These are phyloP conservation scores for Heliopora coerulea DNA, from an alignment of 92 coral and sea anemone genomes.

Conservation along the genomic window DNA sequence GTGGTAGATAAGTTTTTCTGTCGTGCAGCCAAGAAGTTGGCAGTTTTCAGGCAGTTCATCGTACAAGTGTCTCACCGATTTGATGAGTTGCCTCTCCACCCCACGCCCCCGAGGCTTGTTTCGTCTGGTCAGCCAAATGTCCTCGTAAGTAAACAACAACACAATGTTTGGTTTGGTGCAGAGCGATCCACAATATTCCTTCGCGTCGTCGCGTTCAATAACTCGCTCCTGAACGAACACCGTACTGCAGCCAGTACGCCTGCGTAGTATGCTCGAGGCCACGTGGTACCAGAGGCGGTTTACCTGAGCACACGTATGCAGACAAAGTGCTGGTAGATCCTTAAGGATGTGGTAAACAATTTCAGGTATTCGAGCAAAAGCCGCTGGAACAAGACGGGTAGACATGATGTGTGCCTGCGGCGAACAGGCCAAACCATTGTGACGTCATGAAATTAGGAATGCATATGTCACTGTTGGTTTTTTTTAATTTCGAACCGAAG, in stretches of 20 bases:
- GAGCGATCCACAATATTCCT: slow-evolving; percentile 53
- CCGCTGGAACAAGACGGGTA: neutral
- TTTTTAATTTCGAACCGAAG: too few species aligned
- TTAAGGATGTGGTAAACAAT: slow-evolving; percentile 71
- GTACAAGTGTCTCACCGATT: slow-evolving; percentile 64
- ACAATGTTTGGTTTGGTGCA: slow-evolving; percentile 65
- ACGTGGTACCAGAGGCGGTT: slow-evolving; percentile 80
- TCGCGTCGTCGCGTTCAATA: slow-evolving; percentile 62
- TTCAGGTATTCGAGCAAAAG: slow-evolving; percentile 76
- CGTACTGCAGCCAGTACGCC: slow-evolving; percentile 67
- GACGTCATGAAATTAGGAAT: neutral
- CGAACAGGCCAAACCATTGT: neutral
- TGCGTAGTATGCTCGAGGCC: slow-evolving; percentile 64
- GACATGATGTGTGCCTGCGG: neutral
- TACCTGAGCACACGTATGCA: slow-evolving; percentile 78
- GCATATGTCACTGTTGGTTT: neutral
- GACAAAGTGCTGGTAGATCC: slow-evolving; percentile 76
- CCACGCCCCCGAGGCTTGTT: slow-evolving; percentile 63
- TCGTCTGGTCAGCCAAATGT: slow-evolving; percentile 79
- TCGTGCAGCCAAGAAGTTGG: slow-evolving; percentile 79
- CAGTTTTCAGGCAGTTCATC: slow-evolving; percentile 70
- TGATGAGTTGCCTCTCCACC: slow-evolving; percentile 77
- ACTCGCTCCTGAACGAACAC: slow-evolving; percentile 64
- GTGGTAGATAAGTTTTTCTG: slow-evolving; percentile 81
- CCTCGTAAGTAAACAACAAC: slow-evolving; percentile 76